A percentile compares a stretch with the other conserved stretches of the same genome.
Conservation (phyloP, 2,113 vertebrate species). For the Sminthopsis crassicaudata region DNA sequence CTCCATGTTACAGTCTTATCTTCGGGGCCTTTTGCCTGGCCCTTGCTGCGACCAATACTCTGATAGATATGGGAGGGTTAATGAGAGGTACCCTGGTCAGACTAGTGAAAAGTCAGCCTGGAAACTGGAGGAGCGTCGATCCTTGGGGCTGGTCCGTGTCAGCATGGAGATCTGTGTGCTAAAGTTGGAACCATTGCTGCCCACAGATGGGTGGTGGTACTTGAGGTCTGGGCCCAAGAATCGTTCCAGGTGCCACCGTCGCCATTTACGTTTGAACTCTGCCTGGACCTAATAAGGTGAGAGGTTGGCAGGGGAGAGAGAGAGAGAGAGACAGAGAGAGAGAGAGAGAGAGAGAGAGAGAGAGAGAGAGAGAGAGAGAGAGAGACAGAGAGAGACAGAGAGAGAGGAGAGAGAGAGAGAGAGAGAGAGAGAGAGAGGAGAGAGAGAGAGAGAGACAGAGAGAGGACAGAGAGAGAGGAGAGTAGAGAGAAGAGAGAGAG, state of each 20-base stretch:
- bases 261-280: constrained; percentile 96
- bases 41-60: neutral
- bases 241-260: constrained; percentile 93
- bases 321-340: constrained; percentile 11
- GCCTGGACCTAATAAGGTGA: constrained; percentile 90
- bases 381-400: neutral
- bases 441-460: too few species aligned
- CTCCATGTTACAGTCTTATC: neutral
- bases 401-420: neutral
- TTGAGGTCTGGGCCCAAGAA: constrained; percentile 90
- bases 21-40: neutral
- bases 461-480: too few species aligned
- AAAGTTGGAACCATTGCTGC: constrained; percentile 94
- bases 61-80: neutral
- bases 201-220: constrained; percentile 92
- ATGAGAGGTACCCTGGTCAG: constrained; percentile 70
- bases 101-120: constrained; percentile 91
- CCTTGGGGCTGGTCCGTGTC: constrained; percentile 92
- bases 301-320: neutral
- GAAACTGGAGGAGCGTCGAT: constrained; percentile 87
- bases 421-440: neutral
- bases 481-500: too few species aligned
- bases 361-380: neutral
- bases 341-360: neutral
- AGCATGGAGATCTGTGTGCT: constrained; percentile 97